These are phyloP conservation scores for Falco columbarius DNA, from an alignment of 2,797 vertebrate genomes.

Conservation along the genomic window DNA sequence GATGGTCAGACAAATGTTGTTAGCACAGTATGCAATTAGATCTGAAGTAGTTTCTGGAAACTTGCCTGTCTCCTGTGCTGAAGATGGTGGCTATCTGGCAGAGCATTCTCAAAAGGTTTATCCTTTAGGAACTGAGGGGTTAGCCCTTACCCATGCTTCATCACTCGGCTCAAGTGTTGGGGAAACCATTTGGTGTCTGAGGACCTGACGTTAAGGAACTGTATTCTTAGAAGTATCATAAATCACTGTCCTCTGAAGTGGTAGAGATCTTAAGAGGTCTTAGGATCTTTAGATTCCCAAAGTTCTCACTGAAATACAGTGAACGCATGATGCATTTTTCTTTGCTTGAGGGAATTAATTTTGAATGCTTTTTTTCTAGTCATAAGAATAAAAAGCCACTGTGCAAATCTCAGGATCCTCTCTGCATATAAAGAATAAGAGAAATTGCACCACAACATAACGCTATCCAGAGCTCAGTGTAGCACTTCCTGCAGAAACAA, in stretches of 20 bases:
- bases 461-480: background rate
- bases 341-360: background rate
- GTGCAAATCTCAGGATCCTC: background rate
- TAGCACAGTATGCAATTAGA: background rate
- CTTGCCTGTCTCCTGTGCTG: background rate
- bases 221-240: background rate
- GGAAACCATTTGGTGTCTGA: background rate
- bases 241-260: background rate
- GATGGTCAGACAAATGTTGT: background rate
- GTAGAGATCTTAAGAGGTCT: background rate
- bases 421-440: background rate
- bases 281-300: background rate
- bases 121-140: background rate
- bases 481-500: background rate
- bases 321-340: background rate
- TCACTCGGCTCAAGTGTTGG: background rate
- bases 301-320: background rate
- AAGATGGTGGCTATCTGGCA: background rate
- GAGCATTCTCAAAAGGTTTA: background rate
- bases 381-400: background rate
- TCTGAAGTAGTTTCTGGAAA: background rate
- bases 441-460: background rate
- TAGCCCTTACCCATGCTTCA: background rate
- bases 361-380: background rate
- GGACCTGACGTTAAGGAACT: background rate